Evolutionary conservation across 2,888 invertebrate species (phyloP).

Genomic region (Bursaphelenchus okinawaensis): DNA sequence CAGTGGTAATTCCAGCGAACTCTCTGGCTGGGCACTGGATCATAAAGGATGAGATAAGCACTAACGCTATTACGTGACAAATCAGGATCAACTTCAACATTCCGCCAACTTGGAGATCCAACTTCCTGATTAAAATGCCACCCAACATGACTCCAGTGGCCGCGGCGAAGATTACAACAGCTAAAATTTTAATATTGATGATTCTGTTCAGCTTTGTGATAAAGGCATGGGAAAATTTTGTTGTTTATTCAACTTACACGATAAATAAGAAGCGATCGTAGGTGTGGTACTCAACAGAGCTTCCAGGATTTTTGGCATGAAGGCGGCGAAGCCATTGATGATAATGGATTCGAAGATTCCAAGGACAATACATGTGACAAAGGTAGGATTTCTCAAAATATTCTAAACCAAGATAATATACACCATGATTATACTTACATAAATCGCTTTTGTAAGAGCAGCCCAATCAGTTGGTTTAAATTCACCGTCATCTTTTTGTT

Average conservation of each 20-base stretch:
- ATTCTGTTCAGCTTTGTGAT: too few relatives aligned
- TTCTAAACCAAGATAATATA: conserved; percentile 30
- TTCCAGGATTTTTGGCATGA: conserved; percentile 58
- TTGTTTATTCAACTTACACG: conserved; percentile 34
- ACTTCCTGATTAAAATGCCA: conserved; percentile 48
- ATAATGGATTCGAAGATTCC: conserved; percentile 56
- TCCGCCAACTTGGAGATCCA: conserved; percentile 54
- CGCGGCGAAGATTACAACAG: conserved; percentile 55
- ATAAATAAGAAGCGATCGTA: conserved; percentile 48
- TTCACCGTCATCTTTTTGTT: conserved; percentile 26
- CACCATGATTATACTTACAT: conserved; percentile 24
- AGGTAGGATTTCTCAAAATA: conserved; percentile 53
- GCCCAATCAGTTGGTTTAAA: conserved; percentile 29
- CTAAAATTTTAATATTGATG: conserved; percentile 30
- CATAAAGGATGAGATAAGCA: conserved; percentile 47
- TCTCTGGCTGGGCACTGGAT: conserved; percentile 53
- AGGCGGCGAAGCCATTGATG: conserved; percentile 56
- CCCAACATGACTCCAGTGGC: conserved; percentile 56
- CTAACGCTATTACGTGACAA: conserved; percentile 48
- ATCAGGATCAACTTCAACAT: conserved; percentile 56
- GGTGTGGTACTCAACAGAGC: conserved; percentile 53
- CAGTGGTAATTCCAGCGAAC: conserved; percentile 54
- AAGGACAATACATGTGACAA: conserved; percentile 49
- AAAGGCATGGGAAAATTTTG: neutral
- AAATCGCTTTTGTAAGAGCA: conserved; percentile 37